Evolutionary conservation across 2,888 invertebrate species (phyloP).

Genomic region (Branchipolynoe longqiensis): DNA sequence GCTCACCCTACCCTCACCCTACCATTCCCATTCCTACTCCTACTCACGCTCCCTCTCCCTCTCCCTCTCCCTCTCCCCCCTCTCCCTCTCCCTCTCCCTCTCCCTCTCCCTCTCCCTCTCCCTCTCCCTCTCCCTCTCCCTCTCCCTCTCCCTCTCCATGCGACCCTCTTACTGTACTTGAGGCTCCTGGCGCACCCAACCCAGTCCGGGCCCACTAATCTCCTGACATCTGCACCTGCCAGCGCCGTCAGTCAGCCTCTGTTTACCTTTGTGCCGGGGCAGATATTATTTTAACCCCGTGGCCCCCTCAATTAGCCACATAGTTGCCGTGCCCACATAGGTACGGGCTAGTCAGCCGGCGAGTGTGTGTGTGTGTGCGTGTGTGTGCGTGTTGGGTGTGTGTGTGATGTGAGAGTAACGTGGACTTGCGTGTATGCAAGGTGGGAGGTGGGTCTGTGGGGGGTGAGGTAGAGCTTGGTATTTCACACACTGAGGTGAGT

Average conservation of each 20-base stretch:
- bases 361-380: background rate
- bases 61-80: too few relatives aligned
- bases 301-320: conserved; percentile 56
- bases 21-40: too few relatives aligned
- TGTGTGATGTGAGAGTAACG: background rate
- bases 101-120: background rate
- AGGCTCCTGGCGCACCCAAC: background rate
- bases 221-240: conserved; percentile 29
- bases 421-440: too few relatives aligned
- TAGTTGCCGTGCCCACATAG: conserved; percentile 29
- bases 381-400: background rate
- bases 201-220: background rate
- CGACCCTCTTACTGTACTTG: background rate
- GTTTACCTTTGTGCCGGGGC: conserved; percentile 5
- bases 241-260: background rate
- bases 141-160: background rate
- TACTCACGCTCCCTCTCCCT: too few relatives aligned
- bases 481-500: too few relatives aligned
- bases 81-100: too few relatives aligned
- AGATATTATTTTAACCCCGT: conserved; percentile 53
- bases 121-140: background rate
- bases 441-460: too few relatives aligned
- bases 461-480: too few relatives aligned
- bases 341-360: background rate
- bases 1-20: too few relatives aligned